These are phyloP conservation scores for Phylloscopus trochilus DNA, from an alignment of 2,113 vertebrate genomes.

Conservation along the genomic window DNA sequence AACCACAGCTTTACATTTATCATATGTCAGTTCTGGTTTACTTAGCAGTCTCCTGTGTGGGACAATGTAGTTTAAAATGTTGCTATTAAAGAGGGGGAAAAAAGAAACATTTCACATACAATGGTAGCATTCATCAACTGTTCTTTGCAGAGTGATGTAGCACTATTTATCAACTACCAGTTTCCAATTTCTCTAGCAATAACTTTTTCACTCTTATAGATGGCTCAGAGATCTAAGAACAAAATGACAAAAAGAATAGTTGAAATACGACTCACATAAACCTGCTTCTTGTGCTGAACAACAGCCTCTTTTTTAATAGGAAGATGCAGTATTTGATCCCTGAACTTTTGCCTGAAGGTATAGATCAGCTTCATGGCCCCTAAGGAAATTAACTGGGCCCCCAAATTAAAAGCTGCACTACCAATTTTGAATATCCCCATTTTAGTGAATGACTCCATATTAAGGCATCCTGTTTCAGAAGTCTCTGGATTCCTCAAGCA, in stretches of 20 bases:
- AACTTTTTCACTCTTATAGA: neutral
- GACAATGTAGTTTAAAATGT: conserved; percentile 37
- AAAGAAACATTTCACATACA: conserved; percentile 20
- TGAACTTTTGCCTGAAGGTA: neutral
- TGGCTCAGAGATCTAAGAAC: neutral
- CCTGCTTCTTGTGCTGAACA: neutral
- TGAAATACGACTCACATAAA: neutral
- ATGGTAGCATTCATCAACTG: conserved; percentile 14
- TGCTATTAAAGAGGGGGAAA: neutral
- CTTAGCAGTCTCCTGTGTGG: conserved; percentile 26
- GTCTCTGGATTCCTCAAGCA: neutral
- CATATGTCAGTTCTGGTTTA: conserved; percentile 68
- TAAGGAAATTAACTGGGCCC: neutral
- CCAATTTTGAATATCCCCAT: neutral
- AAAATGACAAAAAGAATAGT: conserved; percentile 9
- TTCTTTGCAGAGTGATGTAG: neutral
- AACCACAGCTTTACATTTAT: conserved; percentile 62
- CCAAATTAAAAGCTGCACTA: neutral
- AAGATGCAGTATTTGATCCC: neutral
- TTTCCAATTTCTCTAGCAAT: neutral
- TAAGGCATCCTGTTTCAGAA: neutral
- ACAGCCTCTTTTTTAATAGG: neutral
- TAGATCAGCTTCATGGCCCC: neutral
- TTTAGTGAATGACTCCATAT: neutral
- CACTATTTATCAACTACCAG: conserved; percentile 9